Evolutionary conservation across 2,797 vertebrate species (phyloP).

Genomic region (Cyclopterus lumpus): DNA sequence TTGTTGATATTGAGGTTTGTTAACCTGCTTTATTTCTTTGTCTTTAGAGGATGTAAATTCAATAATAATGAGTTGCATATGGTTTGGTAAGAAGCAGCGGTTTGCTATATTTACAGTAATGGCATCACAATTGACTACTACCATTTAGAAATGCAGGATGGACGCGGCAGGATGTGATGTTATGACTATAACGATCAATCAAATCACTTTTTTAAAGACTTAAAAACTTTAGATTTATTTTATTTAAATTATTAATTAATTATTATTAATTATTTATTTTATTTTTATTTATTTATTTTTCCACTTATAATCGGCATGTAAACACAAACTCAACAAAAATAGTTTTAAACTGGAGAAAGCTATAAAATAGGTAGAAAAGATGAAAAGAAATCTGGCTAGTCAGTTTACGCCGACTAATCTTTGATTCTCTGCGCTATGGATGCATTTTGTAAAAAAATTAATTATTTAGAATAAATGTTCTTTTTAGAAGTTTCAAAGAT

Average conservation of each 20-base stretch:
- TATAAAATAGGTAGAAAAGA: not conserved
- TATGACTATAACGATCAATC: not conserved
- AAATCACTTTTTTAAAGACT: not conserved
- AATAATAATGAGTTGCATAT: not conserved
- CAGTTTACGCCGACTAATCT: not conserved
- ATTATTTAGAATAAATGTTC: not conserved
- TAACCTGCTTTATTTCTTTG: not conserved
- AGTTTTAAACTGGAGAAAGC: not conserved
- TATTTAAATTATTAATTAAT: too few relatives aligned
- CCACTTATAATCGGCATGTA: not conserved
- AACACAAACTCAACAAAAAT: not conserved
- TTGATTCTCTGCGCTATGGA: not conserved
- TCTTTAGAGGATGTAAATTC: not conserved
- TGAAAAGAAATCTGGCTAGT: not conserved
- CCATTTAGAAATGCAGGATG: not conserved
- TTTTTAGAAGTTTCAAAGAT: conserved; percentile 11
- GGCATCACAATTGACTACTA: not conserved
- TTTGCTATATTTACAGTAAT: not conserved
- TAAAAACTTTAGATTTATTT: too few relatives aligned
- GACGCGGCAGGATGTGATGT: not conserved
- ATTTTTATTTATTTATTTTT: too few relatives aligned
- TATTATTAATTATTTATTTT: too few relatives aligned
- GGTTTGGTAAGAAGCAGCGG: conserved; percentile 6
- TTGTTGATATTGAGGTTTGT: not conserved
- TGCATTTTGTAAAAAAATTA: not conserved